Evolutionary conservation across 2,888 invertebrate species (phyloP).

Genomic region (Agrotis clavis): DNA sequence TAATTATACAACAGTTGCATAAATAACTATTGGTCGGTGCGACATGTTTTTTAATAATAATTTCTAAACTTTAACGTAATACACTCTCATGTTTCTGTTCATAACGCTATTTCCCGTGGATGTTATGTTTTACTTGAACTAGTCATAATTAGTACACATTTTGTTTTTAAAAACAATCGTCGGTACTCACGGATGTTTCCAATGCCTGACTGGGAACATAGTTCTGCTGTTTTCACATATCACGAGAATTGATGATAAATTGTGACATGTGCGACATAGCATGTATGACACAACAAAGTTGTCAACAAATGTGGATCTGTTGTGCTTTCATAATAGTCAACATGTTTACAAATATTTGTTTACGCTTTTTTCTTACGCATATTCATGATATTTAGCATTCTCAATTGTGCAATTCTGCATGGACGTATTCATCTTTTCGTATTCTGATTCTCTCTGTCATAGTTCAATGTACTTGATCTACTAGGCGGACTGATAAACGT

Average conservation of each 20-base stretch:
- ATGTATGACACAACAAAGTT: not conserved
- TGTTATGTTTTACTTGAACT: conserved; percentile 31
- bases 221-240: conserved; percentile 16
- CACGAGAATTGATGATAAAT: conserved; percentile 13
- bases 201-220: not conserved
- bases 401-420: no score
- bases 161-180: conserved; percentile 34
- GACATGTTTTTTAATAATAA: no score
- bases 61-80: not conserved
- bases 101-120: conserved; percentile 32
- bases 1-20: no score
- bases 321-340: not conserved
- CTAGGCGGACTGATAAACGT: no score
- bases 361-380: no score
- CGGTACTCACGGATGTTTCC: conserved; percentile 34
- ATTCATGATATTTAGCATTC: no score
- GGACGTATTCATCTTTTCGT: no score
- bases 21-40: no score
- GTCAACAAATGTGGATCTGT: conserved; percentile 5
- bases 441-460: no score
- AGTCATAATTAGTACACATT: conserved; percentile 28
- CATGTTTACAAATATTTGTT: not conserved
- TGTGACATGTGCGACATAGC: conserved; percentile 9
- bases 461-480: no score
- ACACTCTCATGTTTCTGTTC: not conserved